Conservation (phyloP, 1,140 invertebrate species). For the Neodiprion lecontei region DNA sequence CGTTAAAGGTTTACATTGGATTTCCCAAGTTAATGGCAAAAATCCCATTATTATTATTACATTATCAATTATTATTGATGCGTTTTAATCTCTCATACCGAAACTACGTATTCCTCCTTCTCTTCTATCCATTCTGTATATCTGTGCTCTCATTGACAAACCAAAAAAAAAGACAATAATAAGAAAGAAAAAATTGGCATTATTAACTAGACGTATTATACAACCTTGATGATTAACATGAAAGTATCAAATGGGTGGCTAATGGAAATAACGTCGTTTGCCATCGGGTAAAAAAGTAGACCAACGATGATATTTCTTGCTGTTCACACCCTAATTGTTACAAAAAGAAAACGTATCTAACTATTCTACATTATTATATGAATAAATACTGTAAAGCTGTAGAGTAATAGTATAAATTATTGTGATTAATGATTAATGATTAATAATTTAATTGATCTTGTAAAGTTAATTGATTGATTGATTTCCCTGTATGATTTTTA, state of each 20-base stretch:
- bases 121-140: slow-evolving; percentile 30
- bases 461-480: slow-evolving; percentile 24
- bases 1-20: slow-evolving; percentile 61
- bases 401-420: slow-evolving; percentile 38
- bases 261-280: slow-evolving; percentile 32
- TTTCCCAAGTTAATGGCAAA: slow-evolving; percentile 40
- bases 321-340: slow-evolving; percentile 23
- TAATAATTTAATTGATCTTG: slow-evolving; percentile 26
- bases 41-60: slow-evolving; percentile 32
- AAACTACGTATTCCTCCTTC: slow-evolving; percentile 38
- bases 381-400: slow-evolving; percentile 27
- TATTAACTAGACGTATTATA: slow-evolving; percentile 28
- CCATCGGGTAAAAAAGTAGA: slow-evolving; percentile 8
- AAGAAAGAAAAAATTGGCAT: slow-evolving; percentile 31
- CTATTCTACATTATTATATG: slow-evolving; percentile 19
- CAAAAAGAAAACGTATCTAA: slow-evolving; percentile 24
- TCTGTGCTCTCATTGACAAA: slow-evolving; percentile 29
- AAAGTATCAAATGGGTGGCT: slow-evolving; percentile 24
- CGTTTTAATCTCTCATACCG: slow-evolving; percentile 35
- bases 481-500: slow-evolving; percentile 36
- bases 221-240: slow-evolving; percentile 16
- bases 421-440: slow-evolving; percentile 30
- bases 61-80: slow-evolving; percentile 35
- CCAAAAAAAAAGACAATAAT: slow-evolving; percentile 22
- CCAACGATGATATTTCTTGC: slow-evolving; percentile 30